Evolutionary conservation across 2,797 vertebrate species (phyloP).

Genomic region (Margarornis squamiger): DNA sequence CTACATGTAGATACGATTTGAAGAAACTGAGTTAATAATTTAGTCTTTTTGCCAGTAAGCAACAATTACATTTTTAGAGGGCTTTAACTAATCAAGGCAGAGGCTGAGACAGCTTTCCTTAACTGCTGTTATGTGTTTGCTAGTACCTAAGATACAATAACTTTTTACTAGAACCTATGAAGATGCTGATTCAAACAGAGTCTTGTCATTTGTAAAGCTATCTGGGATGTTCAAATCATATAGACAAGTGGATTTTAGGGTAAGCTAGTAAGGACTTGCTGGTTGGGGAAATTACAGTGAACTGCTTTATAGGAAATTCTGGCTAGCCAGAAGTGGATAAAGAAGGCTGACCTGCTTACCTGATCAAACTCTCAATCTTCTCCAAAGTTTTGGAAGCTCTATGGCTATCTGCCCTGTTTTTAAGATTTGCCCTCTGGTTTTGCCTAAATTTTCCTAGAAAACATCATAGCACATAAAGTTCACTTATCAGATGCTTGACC

Average conservation of each 20-base stretch:
- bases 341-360: neutral
- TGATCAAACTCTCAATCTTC: neutral
- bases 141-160: neutral
- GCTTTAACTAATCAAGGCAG: neutral
- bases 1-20: neutral
- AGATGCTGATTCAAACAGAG: neutral
- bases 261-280: neutral
- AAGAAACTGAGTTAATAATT: neutral
- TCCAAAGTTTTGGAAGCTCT: neutral
- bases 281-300: neutral
- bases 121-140: neutral
- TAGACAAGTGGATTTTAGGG: neutral
- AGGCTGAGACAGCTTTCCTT: neutral
- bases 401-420: neutral
- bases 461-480: neutral
- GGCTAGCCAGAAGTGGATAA: neutral
- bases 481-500: neutral
- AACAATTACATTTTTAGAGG: neutral
- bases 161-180: neutral
- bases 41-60: neutral
- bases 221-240: neutral
- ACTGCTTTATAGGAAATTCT: neutral
- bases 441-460: neutral
- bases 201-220: neutral
- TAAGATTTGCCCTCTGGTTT: neutral